A percentile compares a stretch with the other conserved stretches of the same genome.
These are phyloP conservation scores for Syrista parreyssii DNA, from an alignment of 2,888 invertebrate species.

Conservation along the genomic window DNA sequence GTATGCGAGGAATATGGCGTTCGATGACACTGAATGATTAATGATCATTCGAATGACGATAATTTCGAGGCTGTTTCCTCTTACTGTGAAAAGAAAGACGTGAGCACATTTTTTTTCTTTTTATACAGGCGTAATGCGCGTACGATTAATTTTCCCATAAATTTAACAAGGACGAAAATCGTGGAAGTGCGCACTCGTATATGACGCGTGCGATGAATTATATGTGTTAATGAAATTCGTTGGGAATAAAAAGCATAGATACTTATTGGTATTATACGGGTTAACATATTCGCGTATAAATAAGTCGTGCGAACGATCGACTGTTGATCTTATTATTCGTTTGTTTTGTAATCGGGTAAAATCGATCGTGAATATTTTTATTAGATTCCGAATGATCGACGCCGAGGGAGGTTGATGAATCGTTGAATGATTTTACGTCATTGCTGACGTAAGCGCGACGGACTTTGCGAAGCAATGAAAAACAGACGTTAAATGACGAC, in stretches of 20 bases:
- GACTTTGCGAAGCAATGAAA: too few relatives aligned
- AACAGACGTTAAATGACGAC: too few relatives aligned
- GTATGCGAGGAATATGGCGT: neutral
- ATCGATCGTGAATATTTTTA: neutral
- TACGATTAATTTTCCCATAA: neutral
- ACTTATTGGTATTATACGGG: neutral
- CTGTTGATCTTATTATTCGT: neutral
- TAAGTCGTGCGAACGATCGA: neutral
- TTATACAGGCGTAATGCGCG: neutral
- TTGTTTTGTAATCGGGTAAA: neutral
- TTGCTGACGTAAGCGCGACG: neutral
- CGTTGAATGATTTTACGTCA: neutral
- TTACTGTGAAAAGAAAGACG: neutral
- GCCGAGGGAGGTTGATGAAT: neutral
- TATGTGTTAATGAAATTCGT: neutral
- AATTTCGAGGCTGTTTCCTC: neutral
- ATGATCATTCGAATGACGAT: neutral
- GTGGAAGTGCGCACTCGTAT: neutral
- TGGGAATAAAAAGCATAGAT: neutral
- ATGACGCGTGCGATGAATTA: neutral
- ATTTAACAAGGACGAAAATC: neutral
- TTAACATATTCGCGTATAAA: neutral
- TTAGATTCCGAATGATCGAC: neutral
- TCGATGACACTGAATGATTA: neutral
- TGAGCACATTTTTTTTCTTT: neutral